These are phyloP conservation scores for Malurus alboscapulatus DNA, from an alignment of 2,113 vertebrate genomes.

Conservation along the genomic window DNA sequence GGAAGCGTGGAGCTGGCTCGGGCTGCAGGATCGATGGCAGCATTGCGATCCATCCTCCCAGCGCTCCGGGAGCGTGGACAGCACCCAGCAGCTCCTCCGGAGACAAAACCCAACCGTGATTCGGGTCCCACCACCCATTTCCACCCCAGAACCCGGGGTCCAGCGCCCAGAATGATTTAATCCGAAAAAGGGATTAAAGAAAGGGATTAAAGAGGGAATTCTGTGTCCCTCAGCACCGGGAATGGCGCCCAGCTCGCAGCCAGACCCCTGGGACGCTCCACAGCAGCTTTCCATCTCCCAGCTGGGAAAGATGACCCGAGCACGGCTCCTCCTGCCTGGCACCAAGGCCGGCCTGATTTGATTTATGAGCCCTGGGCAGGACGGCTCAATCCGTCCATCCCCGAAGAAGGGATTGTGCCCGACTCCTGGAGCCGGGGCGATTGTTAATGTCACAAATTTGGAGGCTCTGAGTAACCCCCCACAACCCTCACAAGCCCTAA, in stretches of 20 bases:
- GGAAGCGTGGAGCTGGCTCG: background rate
- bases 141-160: background rate
- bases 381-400: background rate
- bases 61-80: background rate
- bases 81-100: background rate
- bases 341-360: background rate
- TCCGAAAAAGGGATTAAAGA: too few relatives aligned
- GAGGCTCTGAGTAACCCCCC: background rate
- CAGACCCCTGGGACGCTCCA: background rate
- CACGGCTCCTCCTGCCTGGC: background rate
- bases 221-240: background rate
- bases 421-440: background rate
- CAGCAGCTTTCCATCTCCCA: background rate
- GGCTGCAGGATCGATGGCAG: accelerated
- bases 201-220: too few relatives aligned
- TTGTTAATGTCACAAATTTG: background rate
- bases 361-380: background rate
- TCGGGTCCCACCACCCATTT: background rate
- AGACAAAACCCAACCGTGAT: background rate
- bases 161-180: background rate
- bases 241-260: background rate
- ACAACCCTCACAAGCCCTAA: background rate
- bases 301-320: background rate
- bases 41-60: accelerated
- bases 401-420: background rate